phyloP scores from a whole-genome alignment of 2,797 vertebrate genomes.

The Myotis vivesi region DNA sequence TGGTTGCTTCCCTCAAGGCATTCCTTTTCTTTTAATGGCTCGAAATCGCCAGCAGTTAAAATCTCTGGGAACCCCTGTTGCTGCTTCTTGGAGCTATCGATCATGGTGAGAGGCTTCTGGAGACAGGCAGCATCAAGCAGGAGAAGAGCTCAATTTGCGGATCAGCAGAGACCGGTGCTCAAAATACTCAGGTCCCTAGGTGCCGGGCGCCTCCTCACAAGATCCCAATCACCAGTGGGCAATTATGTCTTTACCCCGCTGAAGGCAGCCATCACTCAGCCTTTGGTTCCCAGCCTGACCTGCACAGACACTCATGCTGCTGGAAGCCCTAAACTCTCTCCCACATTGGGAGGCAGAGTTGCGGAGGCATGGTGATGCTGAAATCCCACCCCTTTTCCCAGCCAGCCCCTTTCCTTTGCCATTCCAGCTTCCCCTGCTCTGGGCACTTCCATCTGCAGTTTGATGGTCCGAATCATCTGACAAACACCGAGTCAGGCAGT shows the following conservation, averaged over 20 bases:
- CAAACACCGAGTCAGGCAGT: constrained; percentile 85
- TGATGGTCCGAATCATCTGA: constrained; percentile 85
- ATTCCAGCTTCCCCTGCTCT: constrained; percentile 74
- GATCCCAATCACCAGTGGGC: neutral
- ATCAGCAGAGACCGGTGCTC: constrained; percentile 13
- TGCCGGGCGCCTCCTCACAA: constrained; percentile 9
- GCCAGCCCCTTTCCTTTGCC: constrained; percentile 70
- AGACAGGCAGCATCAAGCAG: constrained; percentile 76
- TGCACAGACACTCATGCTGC: constrained; percentile 43
- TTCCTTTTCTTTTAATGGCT: constrained; percentile 86
- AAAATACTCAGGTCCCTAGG: neutral
- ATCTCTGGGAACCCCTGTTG: constrained; percentile 85
- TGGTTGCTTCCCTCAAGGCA: constrained; percentile 86
- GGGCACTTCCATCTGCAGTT: constrained; percentile 72
- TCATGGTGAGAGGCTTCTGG: constrained; percentile 85
- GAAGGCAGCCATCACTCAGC: constrained; percentile 73
- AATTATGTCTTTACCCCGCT: constrained; percentile 47
- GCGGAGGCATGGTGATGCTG: constrained; percentile 59
- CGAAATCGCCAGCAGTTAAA: constrained; percentile 81
- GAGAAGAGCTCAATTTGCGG: constrained; percentile 14
- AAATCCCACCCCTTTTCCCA: constrained; percentile 80
- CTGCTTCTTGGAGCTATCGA: constrained; percentile 88
- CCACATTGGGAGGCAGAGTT: constrained; percentile 68
- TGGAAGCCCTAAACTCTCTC: constrained; percentile 59
- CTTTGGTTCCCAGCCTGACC: constrained; percentile 64